Evolutionary conservation across 2,888 invertebrate species (phyloP), one percentile per base, ranked within the genome.

Genomic region (Agriopis aurantiaria): DNA sequence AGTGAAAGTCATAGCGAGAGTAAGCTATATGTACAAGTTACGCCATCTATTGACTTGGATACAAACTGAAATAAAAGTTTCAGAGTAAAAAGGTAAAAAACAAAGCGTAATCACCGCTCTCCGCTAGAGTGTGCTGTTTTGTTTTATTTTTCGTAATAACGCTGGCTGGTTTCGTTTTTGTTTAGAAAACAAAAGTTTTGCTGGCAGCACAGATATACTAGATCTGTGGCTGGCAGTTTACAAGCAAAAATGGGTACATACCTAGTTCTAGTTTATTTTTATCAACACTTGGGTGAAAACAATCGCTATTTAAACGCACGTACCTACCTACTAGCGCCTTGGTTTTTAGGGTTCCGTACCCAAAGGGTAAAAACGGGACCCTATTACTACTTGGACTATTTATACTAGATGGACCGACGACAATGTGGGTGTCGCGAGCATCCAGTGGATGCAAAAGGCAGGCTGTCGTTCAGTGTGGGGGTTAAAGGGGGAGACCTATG

Each of bases 101-200:
- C 60, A 76, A 75, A 75, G 17, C 80, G 81, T 75, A 82, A 79
- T 77, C 73, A 46, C 59, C 23, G 65, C 51, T 65, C 33, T 67
- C 84, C 92, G 85, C 83, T 87, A 93, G 93, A 91, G 89, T 84
- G 91, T 90, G 33, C 33, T 33, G 81, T 82, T 84, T 82, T 85
- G 82, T 86, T 87, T 82, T 82, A 80, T 82, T 84, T 85, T 86
- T 85, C 52, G 45, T 61, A 53, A 12, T 6, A 49, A 59, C 40
- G 11, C n/a, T 45, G 46, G 43, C 14, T n/a, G 8, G 43, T 41
- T 68, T 58, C 43, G 11, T 40, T 53, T 62, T 53, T 33, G n/a
- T 55, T 46, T 46, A 0, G 58, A 46, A 48, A 48, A 58, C 9
- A 58, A 58, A 58, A 46, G 58, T n/a, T 46, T 58, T 33, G 46